Evolutionary conservation across 2,888 invertebrate species (phyloP).

Genomic region (Chironomus tentans): DNA sequence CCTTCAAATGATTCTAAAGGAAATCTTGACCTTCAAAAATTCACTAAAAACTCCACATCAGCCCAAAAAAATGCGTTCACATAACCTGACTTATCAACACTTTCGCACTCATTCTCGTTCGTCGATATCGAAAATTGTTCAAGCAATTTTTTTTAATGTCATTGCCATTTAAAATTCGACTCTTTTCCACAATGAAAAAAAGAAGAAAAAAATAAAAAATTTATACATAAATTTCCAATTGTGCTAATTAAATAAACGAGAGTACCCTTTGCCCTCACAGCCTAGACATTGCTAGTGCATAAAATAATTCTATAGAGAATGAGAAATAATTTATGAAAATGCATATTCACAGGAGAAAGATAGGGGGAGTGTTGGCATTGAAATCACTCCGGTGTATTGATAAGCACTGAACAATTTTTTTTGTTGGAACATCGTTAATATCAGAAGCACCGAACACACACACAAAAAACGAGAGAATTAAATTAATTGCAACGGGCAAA

Average conservation of each 20-base stretch:
- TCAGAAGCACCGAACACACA: neutral
- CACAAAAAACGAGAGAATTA: neutral
- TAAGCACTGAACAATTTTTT: neutral
- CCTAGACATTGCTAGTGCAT: no score
- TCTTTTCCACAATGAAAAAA: neutral
- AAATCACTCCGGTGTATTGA: neutral
- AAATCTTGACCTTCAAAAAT: no score
- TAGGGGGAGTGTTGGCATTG: neutral
- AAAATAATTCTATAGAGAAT: no score
- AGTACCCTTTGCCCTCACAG: neutral
- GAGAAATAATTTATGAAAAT: neutral
- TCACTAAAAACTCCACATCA: no score
- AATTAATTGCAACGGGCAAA: slow-evolving; percentile 22
- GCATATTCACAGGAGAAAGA: neutral
- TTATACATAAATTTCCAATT: neutral
- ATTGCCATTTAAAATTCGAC: neutral
- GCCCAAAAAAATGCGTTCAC: no score
- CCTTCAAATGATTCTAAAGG: no score
- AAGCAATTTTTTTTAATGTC: neutral
- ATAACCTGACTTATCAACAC: no score
- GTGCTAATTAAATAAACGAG: neutral
- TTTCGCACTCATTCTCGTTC: neutral
- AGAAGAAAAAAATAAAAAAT: neutral
- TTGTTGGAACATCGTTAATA: neutral
- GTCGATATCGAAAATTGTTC: neutral